phyloP scores from a whole-genome alignment of 2,113 vertebrate genomes.

The Capreolus pygargus region DNA sequence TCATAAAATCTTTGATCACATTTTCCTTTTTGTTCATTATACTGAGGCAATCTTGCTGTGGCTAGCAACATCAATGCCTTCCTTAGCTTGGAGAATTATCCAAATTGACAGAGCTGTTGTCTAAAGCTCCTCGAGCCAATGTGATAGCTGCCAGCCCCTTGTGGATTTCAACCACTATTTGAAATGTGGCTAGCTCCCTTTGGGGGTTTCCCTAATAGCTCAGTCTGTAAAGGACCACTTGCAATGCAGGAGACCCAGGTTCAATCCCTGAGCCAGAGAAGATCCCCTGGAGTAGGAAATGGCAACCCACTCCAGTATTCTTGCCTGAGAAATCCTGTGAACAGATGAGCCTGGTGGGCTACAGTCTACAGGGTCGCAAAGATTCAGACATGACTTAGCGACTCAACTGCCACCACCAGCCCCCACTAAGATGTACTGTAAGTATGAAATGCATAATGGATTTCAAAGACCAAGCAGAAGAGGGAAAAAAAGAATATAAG shows the following conservation, averaged over 20 bases:
- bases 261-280: neutral
- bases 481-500: neutral
- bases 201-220: neutral
- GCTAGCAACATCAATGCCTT: slow-evolving; percentile 23
- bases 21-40: neutral
- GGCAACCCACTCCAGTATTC: neutral
- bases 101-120: neutral
- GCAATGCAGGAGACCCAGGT: neutral
- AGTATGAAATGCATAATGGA: neutral
- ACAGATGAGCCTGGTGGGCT: neutral
- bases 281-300: neutral
- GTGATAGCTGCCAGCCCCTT: neutral
- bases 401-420: neutral
- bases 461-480: neutral
- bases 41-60: neutral
- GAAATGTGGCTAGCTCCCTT: neutral
- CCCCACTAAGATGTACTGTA: neutral
- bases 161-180: neutral
- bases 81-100: neutral
- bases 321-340: neutral
- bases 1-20: slow-evolving; percentile 51
- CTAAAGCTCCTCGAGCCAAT: neutral
- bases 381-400: neutral
- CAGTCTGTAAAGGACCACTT: neutral
- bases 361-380: neutral